Conservation (phyloP, 2,113 vertebrate genomes). For the Forbesichthys agassizii region DNA sequence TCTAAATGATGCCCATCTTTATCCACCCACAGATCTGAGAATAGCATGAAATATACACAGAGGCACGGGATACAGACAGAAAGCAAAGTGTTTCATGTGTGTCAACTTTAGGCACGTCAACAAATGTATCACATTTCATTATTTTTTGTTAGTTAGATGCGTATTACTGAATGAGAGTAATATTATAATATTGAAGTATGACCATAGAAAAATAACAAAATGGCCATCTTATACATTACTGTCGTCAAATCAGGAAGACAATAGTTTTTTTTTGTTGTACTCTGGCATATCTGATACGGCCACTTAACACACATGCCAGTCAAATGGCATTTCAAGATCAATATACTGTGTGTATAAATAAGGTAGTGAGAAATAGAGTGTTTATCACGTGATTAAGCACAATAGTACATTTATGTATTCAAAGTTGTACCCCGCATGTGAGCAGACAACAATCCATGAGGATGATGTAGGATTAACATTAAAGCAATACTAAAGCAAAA, state of each 20-base stretch:
- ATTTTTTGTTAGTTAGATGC: slow-evolving; percentile 26
- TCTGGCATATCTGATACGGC: neutral
- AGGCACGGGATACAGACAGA: slow-evolving; percentile 53
- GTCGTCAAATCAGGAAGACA: no score
- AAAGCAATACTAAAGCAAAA: no score
- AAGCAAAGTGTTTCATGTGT: slow-evolving; percentile 52
- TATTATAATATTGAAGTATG: slow-evolving; percentile 7
- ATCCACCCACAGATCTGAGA: slow-evolving; percentile 70
- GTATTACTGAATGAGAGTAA: slow-evolving; percentile 6
- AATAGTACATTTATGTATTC: neutral
- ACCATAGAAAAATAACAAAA: neutral
- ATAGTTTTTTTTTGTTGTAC: no score
- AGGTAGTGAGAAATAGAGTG: neutral
- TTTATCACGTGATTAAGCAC: no score
- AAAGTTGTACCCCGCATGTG: neutral
- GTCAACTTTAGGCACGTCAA: slow-evolving; percentile 48
- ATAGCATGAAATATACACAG: slow-evolving; percentile 73
- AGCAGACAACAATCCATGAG: neutral
- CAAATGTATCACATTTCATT: slow-evolving; percentile 43
- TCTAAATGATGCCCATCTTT: slow-evolving; percentile 69
- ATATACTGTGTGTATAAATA: neutral
- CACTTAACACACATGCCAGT: neutral
- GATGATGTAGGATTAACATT: slow-evolving; percentile 9
- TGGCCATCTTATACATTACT: no score
- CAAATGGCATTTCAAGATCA: no score